These are phyloP conservation scores for Ornithorhynchus anatinus DNA, from an alignment of 2,113 vertebrate species.

Conservation along the genomic window DNA sequence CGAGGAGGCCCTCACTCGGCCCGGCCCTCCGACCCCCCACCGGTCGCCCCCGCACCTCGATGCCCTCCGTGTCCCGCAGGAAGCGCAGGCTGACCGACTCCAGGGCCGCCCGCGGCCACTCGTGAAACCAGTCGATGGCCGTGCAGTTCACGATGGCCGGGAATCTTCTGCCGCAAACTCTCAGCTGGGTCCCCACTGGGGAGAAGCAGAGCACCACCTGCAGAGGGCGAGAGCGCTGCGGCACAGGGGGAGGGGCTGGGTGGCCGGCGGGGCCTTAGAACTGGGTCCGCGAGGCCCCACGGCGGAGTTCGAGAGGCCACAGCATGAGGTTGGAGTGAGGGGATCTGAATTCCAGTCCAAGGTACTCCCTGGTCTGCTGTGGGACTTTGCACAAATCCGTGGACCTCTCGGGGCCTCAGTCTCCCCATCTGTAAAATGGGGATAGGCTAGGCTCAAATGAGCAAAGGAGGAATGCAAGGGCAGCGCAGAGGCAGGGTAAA, in stretches of 20 bases:
- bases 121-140: slow-evolving; percentile 90
- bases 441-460: too few relatives aligned
- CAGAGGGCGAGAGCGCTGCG: neutral
- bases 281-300: accelerated
- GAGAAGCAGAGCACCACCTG: slow-evolving; percentile 93
- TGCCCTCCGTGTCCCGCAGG: slow-evolving; percentile 76
- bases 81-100: slow-evolving; percentile 92
- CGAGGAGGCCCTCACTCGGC: neutral
- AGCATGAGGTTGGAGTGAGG: too few relatives aligned
- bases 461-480: too few relatives aligned
- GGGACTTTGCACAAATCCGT: too few relatives aligned
- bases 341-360: too few relatives aligned
- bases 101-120: slow-evolving; percentile 89
- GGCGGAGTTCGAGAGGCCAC: accelerated
- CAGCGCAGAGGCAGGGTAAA: too few relatives aligned
- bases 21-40: neutral
- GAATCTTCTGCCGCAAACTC: slow-evolving; percentile 86
- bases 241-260: too few relatives aligned
- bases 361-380: too few relatives aligned
- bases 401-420: too few relatives aligned
- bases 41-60: slow-evolving; percentile 80
- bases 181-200: slow-evolving; percentile 83
- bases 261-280: accelerated
- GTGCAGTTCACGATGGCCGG: slow-evolving; percentile 87
- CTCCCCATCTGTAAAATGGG: too few relatives aligned